Evolutionary conservation across 2,797 vertebrate genomes (phyloP), one percentile per base, ranked within the genome.

Genomic region (Clarias fuscus): DNA sequence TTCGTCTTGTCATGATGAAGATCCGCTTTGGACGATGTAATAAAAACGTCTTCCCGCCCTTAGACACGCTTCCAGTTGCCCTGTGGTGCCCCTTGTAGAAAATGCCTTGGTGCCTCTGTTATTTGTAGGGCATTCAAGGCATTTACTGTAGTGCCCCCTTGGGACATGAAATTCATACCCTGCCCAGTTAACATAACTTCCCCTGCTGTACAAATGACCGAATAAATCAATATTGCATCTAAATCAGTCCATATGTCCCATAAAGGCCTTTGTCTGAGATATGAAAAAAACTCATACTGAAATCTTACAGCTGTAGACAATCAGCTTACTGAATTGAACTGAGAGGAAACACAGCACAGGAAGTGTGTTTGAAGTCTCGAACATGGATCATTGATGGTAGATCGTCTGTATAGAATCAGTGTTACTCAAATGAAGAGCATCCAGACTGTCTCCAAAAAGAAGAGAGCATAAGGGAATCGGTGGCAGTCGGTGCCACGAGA

Each of bases 241-340:
- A 76, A 76, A 76, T 56, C 48, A 76, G 48, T 30, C 73, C 48
- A 58, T 30, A 76, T 76, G 73, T 76, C 6, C 48, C 3, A 76
- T 56, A 48, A 75, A n/a, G 43, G 14, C 15, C n/a, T 76, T 76
- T 59, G 76, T 61, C 18, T 59, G 27, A 14, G 30, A 33, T 14
- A 58, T 53, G 56, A 2, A 30, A n/a, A n/a, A n/a, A 73, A 58
- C 10, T 61, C 37, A n/a, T n/a, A 14, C 37, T 48, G 62, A 81
- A 67, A 48, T 48, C 62, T 65, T 48, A 81, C 59, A 81, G 61
- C 78, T 79, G 59, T 79, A 33, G 13, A 62, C 33, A 62, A 79
- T 79, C 62, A 62, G 77, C 33, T 40, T 40, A 14, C 33, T 24
- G 58, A 79, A 40, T 15, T 20, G 77, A 79, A 58, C 59, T 17